A percentile compares a stretch with the other conserved stretches of the same genome.
Conservation (phyloP, 2,113 vertebrate genomes). For the Galemys pyrenaicus region DNA sequence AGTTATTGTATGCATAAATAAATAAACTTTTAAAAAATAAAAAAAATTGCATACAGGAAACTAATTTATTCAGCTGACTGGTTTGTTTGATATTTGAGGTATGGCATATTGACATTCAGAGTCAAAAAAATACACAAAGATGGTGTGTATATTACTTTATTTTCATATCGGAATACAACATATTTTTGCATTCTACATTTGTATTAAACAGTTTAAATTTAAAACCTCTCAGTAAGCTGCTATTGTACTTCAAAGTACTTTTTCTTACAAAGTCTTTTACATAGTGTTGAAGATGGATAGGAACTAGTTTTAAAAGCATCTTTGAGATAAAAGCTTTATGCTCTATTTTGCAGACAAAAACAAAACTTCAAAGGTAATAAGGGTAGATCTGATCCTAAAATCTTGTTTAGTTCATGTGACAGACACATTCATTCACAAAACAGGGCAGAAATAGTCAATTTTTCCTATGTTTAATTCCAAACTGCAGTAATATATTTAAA, state of each 20-base stretch:
- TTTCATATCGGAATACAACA: neutral
- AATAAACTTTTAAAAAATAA: no score
- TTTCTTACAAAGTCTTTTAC: neutral
- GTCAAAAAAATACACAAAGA: neutral
- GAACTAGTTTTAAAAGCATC: neutral
- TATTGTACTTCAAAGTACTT: neutral
- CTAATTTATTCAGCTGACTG: neutral
- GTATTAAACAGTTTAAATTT: slow-evolving; percentile 26
- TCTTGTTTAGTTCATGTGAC: neutral
- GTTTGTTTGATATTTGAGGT: neutral
- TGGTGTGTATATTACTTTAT: neutral
- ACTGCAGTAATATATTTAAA: neutral
- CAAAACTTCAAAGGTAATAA: slow-evolving; percentile 14
- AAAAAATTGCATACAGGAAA: neutral
- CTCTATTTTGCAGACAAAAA: neutral
- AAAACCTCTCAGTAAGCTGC: neutral
- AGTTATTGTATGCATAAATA: no score
- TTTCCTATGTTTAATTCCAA: neutral
- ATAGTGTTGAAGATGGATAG: neutral
- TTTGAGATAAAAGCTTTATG: neutral
- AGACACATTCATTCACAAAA: neutral
- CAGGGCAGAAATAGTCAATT: neutral
- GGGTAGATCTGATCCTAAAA: neutral
- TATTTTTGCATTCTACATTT: neutral
- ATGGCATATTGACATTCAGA: neutral